Base-by-base conservation (phyloP, 2,113 vertebrate genomes). In the Ptychochromis oligacanthus region DNA sequence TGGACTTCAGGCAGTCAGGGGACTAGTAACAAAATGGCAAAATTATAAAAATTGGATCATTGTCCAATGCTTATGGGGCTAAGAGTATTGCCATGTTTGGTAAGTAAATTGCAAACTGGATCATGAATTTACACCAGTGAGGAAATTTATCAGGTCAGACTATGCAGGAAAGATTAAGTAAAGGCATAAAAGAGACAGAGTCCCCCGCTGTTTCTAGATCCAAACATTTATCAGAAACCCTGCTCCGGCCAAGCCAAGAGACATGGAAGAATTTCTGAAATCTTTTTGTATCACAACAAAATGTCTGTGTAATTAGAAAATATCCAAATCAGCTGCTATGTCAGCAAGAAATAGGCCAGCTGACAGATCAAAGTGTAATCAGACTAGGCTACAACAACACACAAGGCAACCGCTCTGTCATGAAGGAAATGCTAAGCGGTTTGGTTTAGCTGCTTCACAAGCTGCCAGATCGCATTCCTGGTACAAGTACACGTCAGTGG, bases 141-240 rank as follows among this genome's bases (percentile, higher is more conserved):
- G 54, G 22, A 46, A 57, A 54, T 40, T 31, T 7, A 55, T 10
- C 77, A 60, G 87, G 57, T 84, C 43, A 82, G 49, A 74, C 22
- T 49, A 24, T 36, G 46, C 38, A 76, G 15, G 7, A 46, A 49
- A 81, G 65, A 43, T 18, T 46, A 36, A 15, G 24, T 12, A 18
- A 36, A 77, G 18, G 61, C 52, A 80, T 46, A 75, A 77, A 78
- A 75, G n/a, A 55, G 34, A 60, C 4, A 59, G 14, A 76, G 4
- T 28, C 46, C 20, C 8, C 28, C 54, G 55, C 79, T 91, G 85
- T 89, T 88, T 70, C 76, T 85, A 81, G 75, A 10, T 6, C 34
- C 72, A 49, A 72, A 80, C 78, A 20, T 84, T 77, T 75, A 60
- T 70, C 79, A 67, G 72, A 75, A 86, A 56, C 28, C 28, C 13